Evolutionary conservation across 2,888 invertebrate species (phyloP), one percentile per base, ranked within the genome.

Genomic region (Dioctria rufipes): DNA sequence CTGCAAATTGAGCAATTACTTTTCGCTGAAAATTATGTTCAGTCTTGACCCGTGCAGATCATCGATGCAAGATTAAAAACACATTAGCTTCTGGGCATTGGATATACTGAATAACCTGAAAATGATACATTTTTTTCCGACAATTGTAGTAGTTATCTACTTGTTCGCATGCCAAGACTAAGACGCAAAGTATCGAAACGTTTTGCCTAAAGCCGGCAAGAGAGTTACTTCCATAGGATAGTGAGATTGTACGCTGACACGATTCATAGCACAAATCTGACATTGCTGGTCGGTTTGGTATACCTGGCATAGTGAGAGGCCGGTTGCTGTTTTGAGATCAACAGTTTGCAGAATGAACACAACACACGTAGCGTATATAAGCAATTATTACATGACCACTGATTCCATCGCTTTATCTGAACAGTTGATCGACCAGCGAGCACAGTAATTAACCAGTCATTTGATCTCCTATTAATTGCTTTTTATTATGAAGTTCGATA

Each of bases 391-490:
- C 25, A 54, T 49, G 61, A 63, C 42, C 73, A 58, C 60, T 58
- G 58, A 42, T 73, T 60, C 51, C 58, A 73, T 73, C 58, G 58
- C 60, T 25, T 73, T 73, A 73, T 73, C 73, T 73, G 58, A n/a
- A 13, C 40, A 73, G 60, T 73, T 60, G 73, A 73, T 73, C 73
- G 58, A 42, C 60, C 58, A 37, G 40, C 58, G 73, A 82, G 71
- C 63, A 78, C 58, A 82, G 78, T 80, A 82, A 82, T 82, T 82
- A 82, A 82, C 82, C 78, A 82, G 82, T 78, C 80, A 82, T 82
- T 82, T 82, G 80, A 77, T 80, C 78, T 73, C 65, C 80, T 78
- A 82, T 80, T 82, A 82, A 82, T 82, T 82, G 65, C 65, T 80
- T 82, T 82, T 82, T 82, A 80, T 80, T 82, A 82, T 80, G 71